Base-by-base conservation (phyloP, 2,888 invertebrate genomes). In the Therioaphis trifolii region DNA sequence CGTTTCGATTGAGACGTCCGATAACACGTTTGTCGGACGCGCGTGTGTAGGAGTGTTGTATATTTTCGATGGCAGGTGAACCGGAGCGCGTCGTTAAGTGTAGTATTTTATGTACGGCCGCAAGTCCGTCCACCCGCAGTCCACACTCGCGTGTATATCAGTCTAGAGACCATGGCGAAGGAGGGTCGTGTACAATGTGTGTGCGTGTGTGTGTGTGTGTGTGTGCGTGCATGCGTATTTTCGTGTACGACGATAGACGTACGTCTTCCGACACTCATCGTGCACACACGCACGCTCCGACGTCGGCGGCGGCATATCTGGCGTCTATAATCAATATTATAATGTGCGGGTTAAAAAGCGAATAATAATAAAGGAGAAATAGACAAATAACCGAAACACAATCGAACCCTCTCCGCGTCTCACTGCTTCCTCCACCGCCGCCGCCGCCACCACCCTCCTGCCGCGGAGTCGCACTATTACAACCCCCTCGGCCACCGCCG, bases 1-100 rank as follows among this genome's bases (percentile, higher is more conserved):
- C 71, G 72, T 78, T 63, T 49, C 82, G 82, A 82, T 82, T 82
- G 82, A 82, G 82, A 82, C 82, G 74, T 82, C 82, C 82, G 82
- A 82, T 82, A 82, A 74, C 82, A 71, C 55, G 79, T 43, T 61
- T 75, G 75, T 75, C 75, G 77, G 77, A 63, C 24, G 75, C 18
- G 46, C 66, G 27, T 35, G 80, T 49, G 72, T 63, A 63, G 72
- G 63, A 49, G 61, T 46, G 66, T 52, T 63, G 9, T 76, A 4
- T 61, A 15, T 80, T 63, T 82, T 72, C 35, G 35, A 29, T 24
- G 72, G 82, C 82, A 82, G 82, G 82, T 82, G 82, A 82, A 82
- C 80, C 80, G 63, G 4, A 63, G 35, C 72, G 61, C 71, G 61
- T 63, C 68, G 68, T 27, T 35, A 35, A 35, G 35, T 35, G 7